Evolutionary conservation across 2,888 invertebrate genomes (phyloP), one percentile per base, ranked within the genome.

Genomic region (Antitype chi): DNA sequence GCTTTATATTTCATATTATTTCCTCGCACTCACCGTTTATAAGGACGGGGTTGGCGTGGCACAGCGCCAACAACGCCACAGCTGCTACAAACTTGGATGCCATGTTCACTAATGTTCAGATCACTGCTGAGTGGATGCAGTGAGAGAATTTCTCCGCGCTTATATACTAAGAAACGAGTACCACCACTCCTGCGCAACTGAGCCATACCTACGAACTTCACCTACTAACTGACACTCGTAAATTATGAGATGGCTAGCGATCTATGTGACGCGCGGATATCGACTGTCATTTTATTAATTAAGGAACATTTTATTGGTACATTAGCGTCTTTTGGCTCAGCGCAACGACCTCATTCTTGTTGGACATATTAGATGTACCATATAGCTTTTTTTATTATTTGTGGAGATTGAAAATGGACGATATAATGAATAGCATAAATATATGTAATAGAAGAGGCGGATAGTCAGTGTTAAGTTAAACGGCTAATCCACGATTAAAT

Each of bases 101-200:
- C 96, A 96, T 96, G 82, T 87, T 81, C 17, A 62, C 63, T 66
- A 67, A 70, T 81, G 82, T 76, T 91, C 79, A 88, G 90, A 70
- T 88, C 75, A 77, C 87, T 88, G 91, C 78, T 92, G 93, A 95
- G 91, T 96, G 95, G 94, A 95, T 96, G 93, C 89, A 91, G 96
- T 92, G 96, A 96, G 93, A 96, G 96, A 94, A 96, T 96, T 96
- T 96, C 96, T 95, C 95, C 93, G 91, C 89, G 94, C 90, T 95
- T 96, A 92, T 96, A 96, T 96, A 96, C 92, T 82, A 82, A 85
- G 84, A 82, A 71, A 63, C 76, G 76, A 32, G 77, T 87, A 78
- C 91, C 93, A 92, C 93, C 94, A 90, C 93, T 91, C 90, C 91
- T 69, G 82, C 88, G 81, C 82, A 81, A 83, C 89, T 92, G 94